Percentiles rank a stretch among this genome's conserved stretches.
These are phyloP conservation scores for Pangasianodon hypophthalmus DNA, from an alignment of 2,113 vertebrate genomes.

Conservation along the genomic window DNA sequence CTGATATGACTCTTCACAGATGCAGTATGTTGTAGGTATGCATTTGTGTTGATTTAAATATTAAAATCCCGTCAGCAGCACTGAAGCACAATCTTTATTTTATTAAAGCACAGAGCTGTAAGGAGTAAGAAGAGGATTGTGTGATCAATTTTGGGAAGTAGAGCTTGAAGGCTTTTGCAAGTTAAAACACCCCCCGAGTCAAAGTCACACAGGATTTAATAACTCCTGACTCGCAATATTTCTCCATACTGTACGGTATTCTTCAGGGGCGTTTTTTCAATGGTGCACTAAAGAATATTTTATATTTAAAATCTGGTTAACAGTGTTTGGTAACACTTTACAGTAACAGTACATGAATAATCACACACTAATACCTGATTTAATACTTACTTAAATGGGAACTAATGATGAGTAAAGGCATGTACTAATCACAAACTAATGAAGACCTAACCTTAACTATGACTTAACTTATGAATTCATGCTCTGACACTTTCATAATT, in stretches of 20 bases:
- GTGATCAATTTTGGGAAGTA: constrained; percentile 60
- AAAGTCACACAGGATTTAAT: constrained; percentile 61
- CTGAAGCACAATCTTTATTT: constrained; percentile 23
- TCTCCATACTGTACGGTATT: not conserved
- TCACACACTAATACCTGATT: no score
- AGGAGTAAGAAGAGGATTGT: constrained; percentile 41
- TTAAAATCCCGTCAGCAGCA: constrained; percentile 13
- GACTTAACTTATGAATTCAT: no score
- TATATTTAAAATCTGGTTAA: constrained; percentile 5
- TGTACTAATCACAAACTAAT: no score
- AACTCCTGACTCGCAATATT: constrained; percentile 25
- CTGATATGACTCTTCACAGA: not conserved
- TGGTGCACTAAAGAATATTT: constrained; percentile 19
- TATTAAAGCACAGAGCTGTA: constrained; percentile 39
- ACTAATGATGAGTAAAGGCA: no score
- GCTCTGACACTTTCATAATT: no score
- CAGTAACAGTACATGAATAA: no score
- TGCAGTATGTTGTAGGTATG: constrained; percentile 5
- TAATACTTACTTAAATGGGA: no score
- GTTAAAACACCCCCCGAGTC: constrained; percentile 60
- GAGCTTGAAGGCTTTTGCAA: constrained; percentile 63
- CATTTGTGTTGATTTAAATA: constrained; percentile 30
- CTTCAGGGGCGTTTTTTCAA: constrained; percentile 3
- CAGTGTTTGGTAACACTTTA: no score
- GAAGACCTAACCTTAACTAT: no score